Percentiles rank a stretch among this genome's conserved stretches.
Evolutionary conservation across 92 coral and sea anemone genomes (phyloP).

Genomic region (Blastomussa wellsi): DNA sequence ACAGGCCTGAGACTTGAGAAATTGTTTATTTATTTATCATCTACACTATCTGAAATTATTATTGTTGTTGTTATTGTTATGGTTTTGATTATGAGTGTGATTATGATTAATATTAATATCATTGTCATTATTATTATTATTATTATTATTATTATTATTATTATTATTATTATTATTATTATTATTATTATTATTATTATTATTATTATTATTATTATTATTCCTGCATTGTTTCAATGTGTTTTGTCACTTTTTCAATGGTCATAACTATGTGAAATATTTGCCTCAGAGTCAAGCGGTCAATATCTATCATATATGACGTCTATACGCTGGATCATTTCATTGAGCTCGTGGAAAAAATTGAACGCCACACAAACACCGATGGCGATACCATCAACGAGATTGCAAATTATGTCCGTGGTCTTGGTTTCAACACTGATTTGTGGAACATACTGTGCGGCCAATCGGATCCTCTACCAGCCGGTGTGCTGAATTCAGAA

Average conservation of each 20-base stretch:
- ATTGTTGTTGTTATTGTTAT: too few species aligned
- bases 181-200: too few species aligned
- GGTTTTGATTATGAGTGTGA: too few species aligned
- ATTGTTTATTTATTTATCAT: too few species aligned
- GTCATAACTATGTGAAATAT: not conserved
- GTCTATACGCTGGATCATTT: slow-evolving; percentile 76
- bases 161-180: too few species aligned
- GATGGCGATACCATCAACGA: slow-evolving; percentile 12
- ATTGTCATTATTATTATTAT: too few species aligned
- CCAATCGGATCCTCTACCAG: slow-evolving; percentile 42
- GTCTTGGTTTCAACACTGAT: slow-evolving; percentile 45
- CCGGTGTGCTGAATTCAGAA: slow-evolving; percentile 25
- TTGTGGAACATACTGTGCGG: slow-evolving; percentile 54
- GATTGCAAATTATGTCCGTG: slow-evolving; percentile 50
- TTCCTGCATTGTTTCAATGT: too few species aligned
- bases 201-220: too few species aligned
- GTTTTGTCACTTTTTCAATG: not conserved
- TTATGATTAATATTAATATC: too few species aligned
- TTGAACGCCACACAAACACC: slow-evolving; percentile 59
- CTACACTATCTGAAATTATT: too few species aligned
- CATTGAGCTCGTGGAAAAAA: slow-evolving; percentile 76
- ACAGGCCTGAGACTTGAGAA: too few species aligned
- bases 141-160: too few species aligned
- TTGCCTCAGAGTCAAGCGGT: slow-evolving; percentile 31
- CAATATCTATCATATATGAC: slow-evolving; percentile 47